Evolutionary conservation across 23 tunicate genomes (phyloP).

Genomic region (Styela plicata): DNA sequence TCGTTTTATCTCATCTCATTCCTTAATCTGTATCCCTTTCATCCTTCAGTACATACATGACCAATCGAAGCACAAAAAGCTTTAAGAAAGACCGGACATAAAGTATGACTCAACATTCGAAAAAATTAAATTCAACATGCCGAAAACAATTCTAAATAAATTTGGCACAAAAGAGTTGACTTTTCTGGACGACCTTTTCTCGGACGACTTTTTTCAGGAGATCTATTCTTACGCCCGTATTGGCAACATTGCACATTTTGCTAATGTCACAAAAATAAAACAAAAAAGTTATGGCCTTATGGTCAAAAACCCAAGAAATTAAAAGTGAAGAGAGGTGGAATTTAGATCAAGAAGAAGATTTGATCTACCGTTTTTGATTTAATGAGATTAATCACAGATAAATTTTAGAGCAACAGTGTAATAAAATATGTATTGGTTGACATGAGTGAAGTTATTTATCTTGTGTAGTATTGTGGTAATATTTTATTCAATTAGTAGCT

Average conservation of each 20-base stretch:
- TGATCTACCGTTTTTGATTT: too few relatives aligned
- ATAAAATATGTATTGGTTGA: too few relatives aligned
- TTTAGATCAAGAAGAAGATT: slow-evolving; percentile 94
- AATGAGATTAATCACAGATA: too few relatives aligned
- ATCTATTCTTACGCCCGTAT: slow-evolving; percentile 91
- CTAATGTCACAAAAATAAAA: slow-evolving; percentile 96
- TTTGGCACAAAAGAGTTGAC: slow-evolving; percentile 92
- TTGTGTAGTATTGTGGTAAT: too few relatives aligned
- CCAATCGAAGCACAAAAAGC: slow-evolving; percentile 94
- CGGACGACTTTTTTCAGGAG: too few relatives aligned
- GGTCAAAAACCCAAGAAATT: slow-evolving; percentile 86
- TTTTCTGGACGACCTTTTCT: slow-evolving; percentile 97
- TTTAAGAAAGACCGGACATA: slow-evolving; percentile 89
- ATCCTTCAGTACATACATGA: too few relatives aligned
- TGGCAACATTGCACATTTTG: slow-evolving; percentile 98
- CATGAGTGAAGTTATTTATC: too few relatives aligned
- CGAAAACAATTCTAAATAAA: slow-evolving; percentile 95
- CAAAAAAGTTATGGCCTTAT: slow-evolving; percentile 91
- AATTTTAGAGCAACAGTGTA: too few relatives aligned
- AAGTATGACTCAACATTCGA: slow-evolving; percentile 92
- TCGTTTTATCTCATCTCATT: too few relatives aligned
- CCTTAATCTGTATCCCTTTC: too few relatives aligned
- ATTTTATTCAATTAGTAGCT: too few relatives aligned
- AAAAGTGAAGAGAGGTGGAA: slow-evolving; percentile 85
- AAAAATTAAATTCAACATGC: slow-evolving; percentile 91